Evolutionary conservation across 2,113 vertebrate species (phyloP).

Genomic region (Oenanthe melanoleuca): DNA sequence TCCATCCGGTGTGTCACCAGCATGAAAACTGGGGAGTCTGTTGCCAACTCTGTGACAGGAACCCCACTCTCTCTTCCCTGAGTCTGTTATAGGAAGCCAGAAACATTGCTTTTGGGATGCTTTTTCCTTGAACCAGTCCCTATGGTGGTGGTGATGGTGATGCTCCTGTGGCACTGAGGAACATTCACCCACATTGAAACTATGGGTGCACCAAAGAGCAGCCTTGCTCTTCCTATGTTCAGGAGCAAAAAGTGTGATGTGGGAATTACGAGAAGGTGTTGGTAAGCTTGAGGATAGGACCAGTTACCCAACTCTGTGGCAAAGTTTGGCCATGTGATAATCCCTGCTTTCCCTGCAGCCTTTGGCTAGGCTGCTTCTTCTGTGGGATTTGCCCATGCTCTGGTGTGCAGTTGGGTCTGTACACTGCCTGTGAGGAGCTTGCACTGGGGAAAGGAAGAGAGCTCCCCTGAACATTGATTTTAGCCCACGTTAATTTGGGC

Average conservation of each 20-base stretch:
- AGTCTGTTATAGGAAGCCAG: neutral
- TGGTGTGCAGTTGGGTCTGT: neutral
- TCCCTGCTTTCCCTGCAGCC: neutral
- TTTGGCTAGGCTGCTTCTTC: neutral
- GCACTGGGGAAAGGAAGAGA: rapidly evolving
- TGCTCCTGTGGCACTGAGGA: rapidly evolving
- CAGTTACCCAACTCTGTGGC: neutral
- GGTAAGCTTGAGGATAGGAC: neutral
- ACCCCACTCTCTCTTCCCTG: neutral
- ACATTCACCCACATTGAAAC: neutral
- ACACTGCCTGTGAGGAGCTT: rapidly evolving
- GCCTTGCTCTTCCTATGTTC: neutral
- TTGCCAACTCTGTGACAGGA: neutral
- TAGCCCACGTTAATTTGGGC: neutral
- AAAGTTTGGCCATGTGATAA: neutral
- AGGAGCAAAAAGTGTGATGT: neutral
- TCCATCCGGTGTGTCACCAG: neutral
- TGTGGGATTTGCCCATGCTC: neutral
- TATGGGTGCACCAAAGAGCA: rapidly evolving
- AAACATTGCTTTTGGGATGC: neutral
- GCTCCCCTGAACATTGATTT: neutral
- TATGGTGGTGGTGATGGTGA: neutral
- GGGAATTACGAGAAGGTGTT: neutral
- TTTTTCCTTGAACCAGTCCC: neutral
- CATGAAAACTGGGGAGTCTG: neutral